Evolutionary conservation across 2,113 vertebrate species (phyloP).

Genomic region (Rhinichthys klamathensis): DNA sequence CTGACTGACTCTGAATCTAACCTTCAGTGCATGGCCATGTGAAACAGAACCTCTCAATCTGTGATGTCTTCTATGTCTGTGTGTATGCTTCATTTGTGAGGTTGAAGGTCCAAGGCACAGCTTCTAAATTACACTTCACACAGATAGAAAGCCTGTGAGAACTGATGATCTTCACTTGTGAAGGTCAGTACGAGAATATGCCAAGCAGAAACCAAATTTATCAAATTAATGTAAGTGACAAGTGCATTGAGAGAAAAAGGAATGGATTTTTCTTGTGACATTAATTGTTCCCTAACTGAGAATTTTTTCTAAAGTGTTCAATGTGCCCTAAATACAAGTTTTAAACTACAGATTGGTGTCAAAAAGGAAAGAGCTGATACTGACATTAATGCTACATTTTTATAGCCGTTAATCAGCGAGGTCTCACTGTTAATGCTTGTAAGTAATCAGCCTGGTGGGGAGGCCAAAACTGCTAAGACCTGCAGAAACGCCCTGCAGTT

Average conservation of each 20-base stretch:
- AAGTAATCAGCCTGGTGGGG: background rate
- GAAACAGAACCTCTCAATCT: constrained; percentile 20
- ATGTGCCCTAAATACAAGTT: constrained; percentile 26
- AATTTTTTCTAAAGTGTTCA: background rate
- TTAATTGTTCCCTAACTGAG: background rate
- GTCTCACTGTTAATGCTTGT: background rate
- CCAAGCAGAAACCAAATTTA: constrained; percentile 26
- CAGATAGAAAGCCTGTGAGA: constrained; percentile 25
- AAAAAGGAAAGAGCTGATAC: background rate
- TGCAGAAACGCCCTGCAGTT: background rate
- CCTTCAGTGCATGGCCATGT: constrained; percentile 15
- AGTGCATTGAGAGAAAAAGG: constrained; percentile 14
- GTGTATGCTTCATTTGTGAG: constrained; percentile 35
- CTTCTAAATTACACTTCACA: constrained; percentile 47
- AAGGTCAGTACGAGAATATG: constrained; percentile 35
- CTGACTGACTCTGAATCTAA: constrained; percentile 30
- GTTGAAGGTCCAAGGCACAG: constrained; percentile 22
- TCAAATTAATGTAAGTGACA: constrained; percentile 30
- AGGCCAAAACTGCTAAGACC: background rate
- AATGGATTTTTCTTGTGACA: background rate
- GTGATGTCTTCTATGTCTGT: background rate
- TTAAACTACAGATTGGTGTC: background rate
- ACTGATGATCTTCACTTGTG: constrained; percentile 24
- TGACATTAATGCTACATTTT: background rate
- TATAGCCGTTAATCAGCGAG: background rate